phyloP scores from a whole-genome alignment of 2,888 invertebrate genomes.

The Coelinius sp. region DNA sequence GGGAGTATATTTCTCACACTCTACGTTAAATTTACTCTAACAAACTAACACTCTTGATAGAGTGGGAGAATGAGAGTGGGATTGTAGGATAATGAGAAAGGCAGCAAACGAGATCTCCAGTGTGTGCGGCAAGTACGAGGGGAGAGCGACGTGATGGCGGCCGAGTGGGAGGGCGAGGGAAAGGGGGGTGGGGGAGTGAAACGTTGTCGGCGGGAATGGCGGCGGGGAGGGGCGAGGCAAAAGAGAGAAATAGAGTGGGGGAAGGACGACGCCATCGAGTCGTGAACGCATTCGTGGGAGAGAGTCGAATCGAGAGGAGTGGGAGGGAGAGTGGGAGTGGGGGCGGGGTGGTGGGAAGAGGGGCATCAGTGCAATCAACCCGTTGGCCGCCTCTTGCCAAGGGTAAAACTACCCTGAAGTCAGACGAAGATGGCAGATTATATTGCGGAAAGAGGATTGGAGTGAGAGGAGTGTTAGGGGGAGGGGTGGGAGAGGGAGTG shows the following conservation, averaged over 20 bases:
- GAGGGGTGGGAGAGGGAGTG: slow-evolving; percentile 46
- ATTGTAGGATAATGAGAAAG: slow-evolving; percentile 34
- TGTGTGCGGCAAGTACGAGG: slow-evolving; percentile 44
- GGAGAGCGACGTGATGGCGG: slow-evolving; percentile 18
- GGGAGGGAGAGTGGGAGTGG: slow-evolving; percentile 51
- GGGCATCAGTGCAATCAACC: slow-evolving; percentile 69
- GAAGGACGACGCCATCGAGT: slow-evolving; percentile 43
- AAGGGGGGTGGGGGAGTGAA: slow-evolving; percentile 36
- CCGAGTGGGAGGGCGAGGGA: slow-evolving; percentile 10
- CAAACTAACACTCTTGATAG: background rate
- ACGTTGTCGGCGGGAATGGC: slow-evolving; percentile 29
- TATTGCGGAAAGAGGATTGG: slow-evolving; percentile 17
- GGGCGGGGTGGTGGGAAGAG: slow-evolving; percentile 48
- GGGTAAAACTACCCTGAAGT: slow-evolving; percentile 67
- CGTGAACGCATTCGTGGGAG: slow-evolving; percentile 44
- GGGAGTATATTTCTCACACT: slow-evolving; percentile 11
- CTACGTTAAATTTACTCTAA: slow-evolving; percentile 11
- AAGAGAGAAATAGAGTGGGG: slow-evolving; percentile 25
- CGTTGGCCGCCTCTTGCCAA: slow-evolving; percentile 59
- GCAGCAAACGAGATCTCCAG: slow-evolving; percentile 38
- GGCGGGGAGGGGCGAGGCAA: slow-evolving; percentile 10
- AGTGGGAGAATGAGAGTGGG: slow-evolving; percentile 41
- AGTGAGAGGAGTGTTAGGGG: background rate
- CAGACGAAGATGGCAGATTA: slow-evolving; percentile 57
- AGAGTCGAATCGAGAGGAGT: slow-evolving; percentile 38